A percentile compares a stretch with the other conserved stretches of the same genome.
Evolutionary conservation across 2,888 invertebrate genomes (phyloP).

Genomic region (Tachystola acroxantha): DNA sequence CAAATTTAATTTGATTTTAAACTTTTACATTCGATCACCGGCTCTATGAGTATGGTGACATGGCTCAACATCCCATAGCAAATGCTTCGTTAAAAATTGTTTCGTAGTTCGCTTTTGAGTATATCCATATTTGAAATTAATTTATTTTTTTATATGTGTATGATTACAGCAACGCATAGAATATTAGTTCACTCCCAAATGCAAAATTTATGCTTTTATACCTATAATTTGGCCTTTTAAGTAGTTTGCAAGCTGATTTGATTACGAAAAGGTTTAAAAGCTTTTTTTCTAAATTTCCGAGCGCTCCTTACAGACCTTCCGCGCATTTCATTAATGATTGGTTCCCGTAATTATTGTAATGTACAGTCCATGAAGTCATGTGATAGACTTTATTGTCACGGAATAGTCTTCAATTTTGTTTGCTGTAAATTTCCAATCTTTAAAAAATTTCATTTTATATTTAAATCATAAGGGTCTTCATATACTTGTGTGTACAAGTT

Average conservation of each 20-base stretch:
- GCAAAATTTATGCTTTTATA: constrained; percentile 53
- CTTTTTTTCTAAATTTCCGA: constrained; percentile 52
- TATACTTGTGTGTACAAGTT: too few relatives aligned
- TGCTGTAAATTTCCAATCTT: constrained; percentile 8
- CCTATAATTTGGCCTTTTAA: constrained; percentile 50
- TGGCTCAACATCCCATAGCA: constrained; percentile 34
- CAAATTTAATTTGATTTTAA: constrained; percentile 3
- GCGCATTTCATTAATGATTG: constrained; percentile 55
- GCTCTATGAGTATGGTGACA: constrained; percentile 18
- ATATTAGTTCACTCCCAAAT: constrained; percentile 40
- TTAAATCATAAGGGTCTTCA: constrained; percentile 6
- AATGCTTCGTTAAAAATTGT: constrained; percentile 53
- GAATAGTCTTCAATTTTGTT: constrained; percentile 14
- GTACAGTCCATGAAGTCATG: constrained; percentile 9
- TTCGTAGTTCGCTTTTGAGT: constrained; percentile 60
- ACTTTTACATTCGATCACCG: constrained; percentile 13
- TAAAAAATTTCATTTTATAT: not conserved
- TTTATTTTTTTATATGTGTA: constrained; percentile 58
- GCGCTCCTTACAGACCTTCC: constrained; percentile 61
- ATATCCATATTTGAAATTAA: constrained; percentile 48
- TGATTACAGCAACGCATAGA: constrained; percentile 63
- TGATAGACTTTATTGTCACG: constrained; percentile 9
- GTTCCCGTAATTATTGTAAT: constrained; percentile 30
- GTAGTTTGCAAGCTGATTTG: constrained; percentile 53
- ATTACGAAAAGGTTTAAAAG: constrained; percentile 42